Base-by-base conservation (phyloP, 2,888 invertebrate species). In the Argyresthia goedartella region DNA sequence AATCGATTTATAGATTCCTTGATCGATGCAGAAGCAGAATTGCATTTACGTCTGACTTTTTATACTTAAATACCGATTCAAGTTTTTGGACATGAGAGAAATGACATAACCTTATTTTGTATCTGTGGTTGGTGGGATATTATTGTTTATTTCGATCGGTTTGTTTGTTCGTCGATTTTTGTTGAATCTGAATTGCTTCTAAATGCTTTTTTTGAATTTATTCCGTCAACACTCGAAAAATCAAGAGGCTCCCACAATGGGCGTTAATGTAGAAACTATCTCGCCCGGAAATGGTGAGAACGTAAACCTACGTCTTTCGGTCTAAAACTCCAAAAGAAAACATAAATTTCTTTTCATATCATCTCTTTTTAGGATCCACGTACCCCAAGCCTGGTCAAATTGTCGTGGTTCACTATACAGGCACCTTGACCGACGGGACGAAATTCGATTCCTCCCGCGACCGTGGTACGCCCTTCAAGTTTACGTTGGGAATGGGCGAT, bases 381-480 rank as follows among this genome's bases (percentile, higher is more conserved):
- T 98, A 91, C 74, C 98, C 99, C 1, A 97, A 98, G 85, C 89
- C 91, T 50, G 98, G 98, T 9, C 98, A 99, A 87, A 96, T 94
- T 44, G 99, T 98, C 9, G 93, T 94, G 16, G 98, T 99, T 45
- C 99, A 99, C 77, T 99, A 99, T 77, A 97, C 97, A 57, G 97
- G 98, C 58, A 97, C 95, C 0, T 87, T 98, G 62, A 84, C 90
- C 66, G 91, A 96, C 88, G 98, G 98, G 9, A 92, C 88, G 61
- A 96, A 96, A 79, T 98, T 99, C 66, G 99, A 99, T 81, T 98
- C 98, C 0, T 99, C 98, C 8, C 91, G 97, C 60, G 97, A 98
- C 73, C 93, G 98, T 63, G 95, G 95, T 25, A 91, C 92, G 63
- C 98, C 98, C 4, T 99, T 99, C 82, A 94, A 95, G 76, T 99